These are phyloP conservation scores for Rhaphigaster nebulosa DNA, from an alignment of 2,888 invertebrate species.

Conservation along the genomic window DNA sequence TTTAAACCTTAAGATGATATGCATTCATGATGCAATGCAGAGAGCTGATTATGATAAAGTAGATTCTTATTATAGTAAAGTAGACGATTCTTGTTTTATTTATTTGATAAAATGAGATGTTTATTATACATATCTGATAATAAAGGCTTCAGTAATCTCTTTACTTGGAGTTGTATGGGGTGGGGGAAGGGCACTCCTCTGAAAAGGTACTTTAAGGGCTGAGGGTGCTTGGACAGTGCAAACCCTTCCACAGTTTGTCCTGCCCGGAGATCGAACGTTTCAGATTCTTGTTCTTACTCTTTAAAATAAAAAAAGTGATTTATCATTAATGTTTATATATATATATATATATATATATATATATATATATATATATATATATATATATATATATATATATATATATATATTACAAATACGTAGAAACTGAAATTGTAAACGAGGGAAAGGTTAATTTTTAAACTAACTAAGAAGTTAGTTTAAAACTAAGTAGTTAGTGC, in stretches of 20 bases:
- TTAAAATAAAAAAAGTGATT: not conserved
- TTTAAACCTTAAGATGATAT: too few species aligned
- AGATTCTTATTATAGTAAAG: too few species aligned
- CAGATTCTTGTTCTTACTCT: not conserved
- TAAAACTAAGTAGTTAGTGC: too few species aligned
- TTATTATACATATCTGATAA: not conserved
- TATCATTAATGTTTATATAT: not conserved
- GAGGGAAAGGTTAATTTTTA: too few species aligned
- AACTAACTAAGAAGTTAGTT: too few species aligned
- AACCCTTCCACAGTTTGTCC: slow-evolving; percentile 6
- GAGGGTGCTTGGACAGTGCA: slow-evolving; percentile 44
- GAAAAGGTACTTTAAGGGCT: slow-evolving; percentile 1
- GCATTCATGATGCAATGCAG: too few species aligned
- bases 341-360: too few species aligned
- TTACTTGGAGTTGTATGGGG: slow-evolving; percentile 15
- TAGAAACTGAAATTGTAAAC: too few species aligned
- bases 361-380: too few species aligned
- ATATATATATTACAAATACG: too few species aligned
- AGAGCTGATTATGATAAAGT: not conserved
- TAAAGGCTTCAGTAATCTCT: slow-evolving; percentile 1
- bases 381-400: too few species aligned
- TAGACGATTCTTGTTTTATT: too few species aligned
- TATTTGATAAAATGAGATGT: not conserved
- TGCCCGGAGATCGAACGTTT: not conserved
- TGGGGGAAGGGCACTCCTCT: slow-evolving; percentile 23